Evolutionary conservation across 1,140 invertebrate genomes (phyloP).

Genomic region (Dinoponera quadriceps): DNA sequence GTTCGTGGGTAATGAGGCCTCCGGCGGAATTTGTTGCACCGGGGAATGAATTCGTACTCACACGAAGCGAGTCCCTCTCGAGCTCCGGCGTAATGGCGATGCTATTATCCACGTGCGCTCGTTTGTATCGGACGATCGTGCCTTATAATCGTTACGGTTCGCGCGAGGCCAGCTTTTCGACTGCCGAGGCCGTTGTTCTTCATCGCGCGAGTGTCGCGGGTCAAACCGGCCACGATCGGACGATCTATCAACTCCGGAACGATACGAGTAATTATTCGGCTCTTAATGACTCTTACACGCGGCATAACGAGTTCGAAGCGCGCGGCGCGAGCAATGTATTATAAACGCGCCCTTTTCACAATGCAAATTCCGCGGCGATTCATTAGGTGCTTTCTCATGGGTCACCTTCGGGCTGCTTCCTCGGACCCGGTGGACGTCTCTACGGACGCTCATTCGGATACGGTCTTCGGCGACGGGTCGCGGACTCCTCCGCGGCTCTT

Average conservation of each 20-base stretch:
- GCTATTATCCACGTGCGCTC: constrained; percentile 56
- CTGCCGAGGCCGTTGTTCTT: constrained; percentile 49
- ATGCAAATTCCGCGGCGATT: constrained; percentile 52
- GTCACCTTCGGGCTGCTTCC: not conserved
- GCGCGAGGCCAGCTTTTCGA: constrained; percentile 49
- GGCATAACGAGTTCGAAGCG: constrained; percentile 66
- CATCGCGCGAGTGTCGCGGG: constrained; percentile 62
- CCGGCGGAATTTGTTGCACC: not conserved
- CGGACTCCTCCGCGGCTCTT: not conserved
- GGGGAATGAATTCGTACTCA: constrained; percentile 16
- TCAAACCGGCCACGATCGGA: constrained; percentile 75
- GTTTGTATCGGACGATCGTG: constrained; percentile 52
- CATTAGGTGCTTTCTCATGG: constrained; percentile 25
- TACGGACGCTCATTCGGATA: too few relatives aligned
- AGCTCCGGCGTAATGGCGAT: constrained; percentile 38
- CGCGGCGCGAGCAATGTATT: constrained; percentile 59
- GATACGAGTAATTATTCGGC: constrained; percentile 77
- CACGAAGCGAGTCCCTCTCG: not conserved
- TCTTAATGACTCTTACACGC: constrained; percentile 76
- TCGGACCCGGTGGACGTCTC: too few relatives aligned
- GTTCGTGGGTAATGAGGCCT: not conserved
- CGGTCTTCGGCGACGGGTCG: not conserved
- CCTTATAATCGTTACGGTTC: constrained; percentile 58
- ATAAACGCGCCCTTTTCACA: constrained; percentile 55
- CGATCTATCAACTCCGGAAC: constrained; percentile 75